Evolutionary conservation across 2,113 vertebrate species (phyloP).

Genomic region (Eurystomus gularis): DNA sequence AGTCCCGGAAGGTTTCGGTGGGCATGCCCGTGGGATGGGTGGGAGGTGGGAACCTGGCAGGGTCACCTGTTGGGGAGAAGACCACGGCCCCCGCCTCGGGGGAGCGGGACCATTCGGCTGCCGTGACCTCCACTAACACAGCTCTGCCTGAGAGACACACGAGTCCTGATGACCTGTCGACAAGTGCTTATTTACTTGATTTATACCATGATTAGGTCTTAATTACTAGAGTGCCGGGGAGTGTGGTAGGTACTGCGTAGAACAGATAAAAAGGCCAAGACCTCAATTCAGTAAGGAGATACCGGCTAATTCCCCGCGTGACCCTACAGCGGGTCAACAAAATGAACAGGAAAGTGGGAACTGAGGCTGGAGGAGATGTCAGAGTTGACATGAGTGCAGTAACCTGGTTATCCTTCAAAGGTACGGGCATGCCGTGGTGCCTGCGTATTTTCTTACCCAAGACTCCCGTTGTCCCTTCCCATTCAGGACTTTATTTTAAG

Average conservation of each 20-base stretch:
- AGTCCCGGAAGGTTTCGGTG: not conserved
- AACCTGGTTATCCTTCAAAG: not conserved
- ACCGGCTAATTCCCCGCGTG: not conserved
- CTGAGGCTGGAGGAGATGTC: not conserved
- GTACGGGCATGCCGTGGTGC: rapidly evolving
- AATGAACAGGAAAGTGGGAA: not conserved
- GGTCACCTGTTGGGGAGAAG: too few relatives aligned
- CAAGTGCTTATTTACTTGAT: slow-evolving; percentile 35
- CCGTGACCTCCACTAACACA: not conserved
- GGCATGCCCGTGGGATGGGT: not conserved
- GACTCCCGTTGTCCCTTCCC: not conserved
- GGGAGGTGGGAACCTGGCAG: not conserved
- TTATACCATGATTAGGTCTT: slow-evolving; percentile 24
- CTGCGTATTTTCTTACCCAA: not conserved
- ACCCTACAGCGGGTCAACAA: not conserved
- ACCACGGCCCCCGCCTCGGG: rapidly evolving
- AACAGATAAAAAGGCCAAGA: not conserved
- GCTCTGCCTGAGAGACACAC: not conserved
- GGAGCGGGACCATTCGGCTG: not conserved
- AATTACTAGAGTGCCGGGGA: not conserved
- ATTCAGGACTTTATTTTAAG: not conserved
- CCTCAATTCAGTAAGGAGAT: not conserved
- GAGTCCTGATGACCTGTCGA: not conserved
- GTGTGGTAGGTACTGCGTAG: not conserved
- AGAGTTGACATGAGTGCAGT: not conserved